Evolutionary conservation across 1,140 invertebrate genomes (phyloP), one percentile per base, ranked within the genome.

Genomic region (Pteromalus puparum): DNA sequence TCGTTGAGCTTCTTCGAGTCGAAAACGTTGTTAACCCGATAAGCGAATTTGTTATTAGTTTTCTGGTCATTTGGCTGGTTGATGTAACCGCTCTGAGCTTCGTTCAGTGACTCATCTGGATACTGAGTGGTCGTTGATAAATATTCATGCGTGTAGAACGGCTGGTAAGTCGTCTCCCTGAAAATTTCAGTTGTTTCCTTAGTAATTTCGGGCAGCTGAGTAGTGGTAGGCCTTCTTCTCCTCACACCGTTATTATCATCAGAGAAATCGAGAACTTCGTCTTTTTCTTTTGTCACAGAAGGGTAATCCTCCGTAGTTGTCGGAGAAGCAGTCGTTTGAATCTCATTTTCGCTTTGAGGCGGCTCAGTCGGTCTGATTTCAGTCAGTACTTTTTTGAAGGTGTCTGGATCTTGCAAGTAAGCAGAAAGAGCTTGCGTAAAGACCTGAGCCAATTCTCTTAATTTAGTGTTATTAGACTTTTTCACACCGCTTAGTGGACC

Each of bases 371-470:
- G 97, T 89, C 96, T 93, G 3, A 97, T 95, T 87, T 96, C 95
- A 53, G 95, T 94, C 34, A 97, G 89, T 21, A 96, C 95, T 87
- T 95, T 95, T 85, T 96, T 95, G 86, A 97, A 97, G 67, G 95
- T 95, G 21, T 95, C 94, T 1, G 97, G 97, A 92, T 97, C 96
- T 89, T 97, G 95, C 6, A 97, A 91, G 89, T 97, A 97, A 6
- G 96, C 96, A 1, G 96, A 96, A 9, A 97, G 90, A 0, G 96
- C 97, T 87, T 96, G 95, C 1, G 96, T 97, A 88, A 97, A 97
- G 1, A 97, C 96, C 92, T 97, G 96, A 1, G 97, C 97, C 2
- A 97, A 90, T 91, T 97, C 96, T 70, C 96, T 93, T 0, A 97
- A 94, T 89, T 96, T 95, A 0, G 95, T 95, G 28, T 88, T 90